These are phyloP conservation scores for Campylorhamphus procurvoides DNA, from an alignment of 2,113 vertebrate species.

Conservation along the genomic window DNA sequence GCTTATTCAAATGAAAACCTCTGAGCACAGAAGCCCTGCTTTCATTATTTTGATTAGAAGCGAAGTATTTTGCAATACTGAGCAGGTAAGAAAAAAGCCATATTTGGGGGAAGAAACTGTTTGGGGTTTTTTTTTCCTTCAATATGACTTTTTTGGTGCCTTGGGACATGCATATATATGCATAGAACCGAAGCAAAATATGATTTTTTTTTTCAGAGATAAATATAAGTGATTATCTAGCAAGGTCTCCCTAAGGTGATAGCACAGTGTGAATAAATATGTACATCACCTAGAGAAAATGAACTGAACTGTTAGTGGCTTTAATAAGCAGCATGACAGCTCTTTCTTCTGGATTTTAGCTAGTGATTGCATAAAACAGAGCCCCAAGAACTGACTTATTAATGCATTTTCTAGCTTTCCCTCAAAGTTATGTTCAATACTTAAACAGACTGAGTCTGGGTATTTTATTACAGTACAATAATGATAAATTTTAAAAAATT, in stretches of 20 bases:
- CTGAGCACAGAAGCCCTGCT: not conserved
- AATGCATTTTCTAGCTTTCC: not conserved
- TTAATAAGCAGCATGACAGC: not conserved
- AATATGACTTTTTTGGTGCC: not conserved
- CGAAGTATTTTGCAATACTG: not conserved
- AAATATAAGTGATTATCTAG: not conserved
- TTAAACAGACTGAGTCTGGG: not conserved
- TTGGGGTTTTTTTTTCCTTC: not conserved
- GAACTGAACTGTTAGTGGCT: not conserved
- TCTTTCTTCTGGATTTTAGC: not conserved
- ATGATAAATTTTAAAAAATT: not conserved
- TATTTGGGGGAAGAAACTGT: not conserved
- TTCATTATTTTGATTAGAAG: slow-evolving; percentile 32
- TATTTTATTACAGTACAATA: not conserved
- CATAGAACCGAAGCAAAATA: not conserved
- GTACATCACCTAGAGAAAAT: not conserved
- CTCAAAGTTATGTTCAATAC: not conserved
- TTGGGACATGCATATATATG: not conserved
- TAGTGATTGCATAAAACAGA: not conserved
- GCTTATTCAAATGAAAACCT: slow-evolving; percentile 30
- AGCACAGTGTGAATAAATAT: not conserved
- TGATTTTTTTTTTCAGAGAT: not conserved
- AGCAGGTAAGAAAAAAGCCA: not conserved
- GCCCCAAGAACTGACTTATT: not conserved
- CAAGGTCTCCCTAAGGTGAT: not conserved